A percentile compares a stretch with the other conserved stretches of the same genome.
Conservation (phyloP, 2,797 vertebrate genomes). For the Macropus fuliginosus region DNA sequence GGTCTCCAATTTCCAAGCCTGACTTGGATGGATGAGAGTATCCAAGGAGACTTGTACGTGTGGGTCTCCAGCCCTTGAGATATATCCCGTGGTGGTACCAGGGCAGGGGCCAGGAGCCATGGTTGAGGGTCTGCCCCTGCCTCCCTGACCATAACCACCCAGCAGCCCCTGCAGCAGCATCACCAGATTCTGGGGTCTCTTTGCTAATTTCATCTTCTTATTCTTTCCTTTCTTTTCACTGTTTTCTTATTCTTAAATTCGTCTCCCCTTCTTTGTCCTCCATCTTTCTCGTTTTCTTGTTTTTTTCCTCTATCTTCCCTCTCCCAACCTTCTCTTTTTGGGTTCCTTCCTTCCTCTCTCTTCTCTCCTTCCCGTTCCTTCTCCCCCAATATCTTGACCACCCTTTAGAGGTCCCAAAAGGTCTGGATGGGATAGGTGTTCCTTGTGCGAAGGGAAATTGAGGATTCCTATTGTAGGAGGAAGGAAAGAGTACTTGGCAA, state of each 20-base stretch:
- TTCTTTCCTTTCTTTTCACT: background rate
- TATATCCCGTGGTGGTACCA: no score
- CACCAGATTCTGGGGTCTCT: no score
- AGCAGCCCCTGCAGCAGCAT: background rate
- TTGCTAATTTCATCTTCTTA: background rate
- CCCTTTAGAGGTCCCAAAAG: background rate
- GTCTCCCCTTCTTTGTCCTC: background rate
- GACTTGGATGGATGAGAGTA: no score
- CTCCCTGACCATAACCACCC: background rate
- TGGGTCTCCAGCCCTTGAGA: no score
- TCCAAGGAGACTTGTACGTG: no score
- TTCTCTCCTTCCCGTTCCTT: no score
- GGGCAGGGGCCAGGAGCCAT: no score
- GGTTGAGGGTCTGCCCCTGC: no score
- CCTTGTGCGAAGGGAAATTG: fast-evolving
- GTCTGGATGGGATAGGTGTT: background rate
- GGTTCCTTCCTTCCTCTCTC: background rate
- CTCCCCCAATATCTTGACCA: background rate
- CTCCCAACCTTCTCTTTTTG: background rate
- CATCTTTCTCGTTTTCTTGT: background rate
- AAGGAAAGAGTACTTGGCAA: background rate
- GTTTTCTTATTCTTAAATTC: no score
- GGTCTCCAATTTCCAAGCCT: no score
- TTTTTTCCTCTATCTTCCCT: background rate
- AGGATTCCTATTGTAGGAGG: background rate